These are phyloP conservation scores for Polyommatus iphigenia DNA, from an alignment of 2,888 invertebrate genomes.

Conservation along the genomic window DNA sequence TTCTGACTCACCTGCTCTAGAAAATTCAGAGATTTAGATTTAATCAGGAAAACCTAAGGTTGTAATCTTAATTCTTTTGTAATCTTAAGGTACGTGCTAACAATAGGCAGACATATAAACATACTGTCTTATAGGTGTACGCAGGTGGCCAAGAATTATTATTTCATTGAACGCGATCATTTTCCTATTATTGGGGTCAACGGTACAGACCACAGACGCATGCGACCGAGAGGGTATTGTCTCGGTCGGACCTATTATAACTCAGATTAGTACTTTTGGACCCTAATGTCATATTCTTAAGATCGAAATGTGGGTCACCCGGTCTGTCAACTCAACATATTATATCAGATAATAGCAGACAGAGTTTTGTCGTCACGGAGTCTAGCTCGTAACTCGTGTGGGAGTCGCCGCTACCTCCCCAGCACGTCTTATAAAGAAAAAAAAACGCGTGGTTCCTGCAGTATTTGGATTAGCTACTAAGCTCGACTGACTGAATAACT, in stretches of 20 bases:
- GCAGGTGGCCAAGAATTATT: conserved; percentile 8
- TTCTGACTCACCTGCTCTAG: too few relatives aligned
- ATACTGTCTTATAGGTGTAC: background rate
- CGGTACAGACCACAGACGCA: background rate
- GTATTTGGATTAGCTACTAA: too few relatives aligned
- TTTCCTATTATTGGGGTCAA: conserved; percentile 8
- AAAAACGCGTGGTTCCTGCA: too few relatives aligned
- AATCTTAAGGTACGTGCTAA: too few relatives aligned
- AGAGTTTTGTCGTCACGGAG: too few relatives aligned
- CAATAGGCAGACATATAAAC: background rate
- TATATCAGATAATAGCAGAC: too few relatives aligned
- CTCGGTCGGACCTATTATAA: background rate
- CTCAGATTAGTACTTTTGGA: background rate
- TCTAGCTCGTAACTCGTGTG: background rate
- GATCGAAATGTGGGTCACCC: background rate
- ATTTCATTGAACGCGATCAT: background rate
- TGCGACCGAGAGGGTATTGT: background rate
- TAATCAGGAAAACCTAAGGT: too few relatives aligned
- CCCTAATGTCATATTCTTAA: background rate
- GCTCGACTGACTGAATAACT: background rate
- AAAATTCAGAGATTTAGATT: too few relatives aligned
- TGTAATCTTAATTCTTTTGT: too few relatives aligned
- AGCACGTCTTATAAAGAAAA: background rate
- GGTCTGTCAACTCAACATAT: background rate
- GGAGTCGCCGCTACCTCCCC: background rate